Evolutionary conservation across 2,797 vertebrate species (phyloP).

Genomic region (Phataginus tetradactyla): DNA sequence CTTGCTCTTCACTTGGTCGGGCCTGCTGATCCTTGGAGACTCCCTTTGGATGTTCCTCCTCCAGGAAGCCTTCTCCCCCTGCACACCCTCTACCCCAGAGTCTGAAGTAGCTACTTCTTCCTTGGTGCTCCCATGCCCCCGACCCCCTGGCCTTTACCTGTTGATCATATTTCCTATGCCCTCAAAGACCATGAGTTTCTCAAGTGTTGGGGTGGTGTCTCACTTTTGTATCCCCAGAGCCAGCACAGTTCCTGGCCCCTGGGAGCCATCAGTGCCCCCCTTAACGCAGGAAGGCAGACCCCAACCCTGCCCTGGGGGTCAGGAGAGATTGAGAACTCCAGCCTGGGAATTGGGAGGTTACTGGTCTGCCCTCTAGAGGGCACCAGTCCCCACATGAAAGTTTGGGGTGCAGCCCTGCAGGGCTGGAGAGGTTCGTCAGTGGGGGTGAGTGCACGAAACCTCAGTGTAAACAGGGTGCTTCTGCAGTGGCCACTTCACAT

Average conservation of each 20-base stretch:
- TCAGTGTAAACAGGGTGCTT: not conserved
- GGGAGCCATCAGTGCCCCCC: not conserved
- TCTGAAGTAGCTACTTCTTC: not conserved
- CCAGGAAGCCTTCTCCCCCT: not conserved
- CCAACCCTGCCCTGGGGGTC: not conserved
- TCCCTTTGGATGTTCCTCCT: not conserved
- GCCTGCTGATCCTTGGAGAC: not conserved
- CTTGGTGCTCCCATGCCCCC: rapidly evolving
- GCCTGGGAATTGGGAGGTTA: not conserved
- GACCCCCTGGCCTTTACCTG: not conserved
- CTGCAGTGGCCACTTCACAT: not conserved
- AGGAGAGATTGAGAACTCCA: not conserved
- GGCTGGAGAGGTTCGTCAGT: not conserved
- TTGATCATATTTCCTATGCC: not conserved
- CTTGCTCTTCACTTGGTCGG: not conserved
- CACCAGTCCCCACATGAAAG: not conserved
- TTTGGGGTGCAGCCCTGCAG: rapidly evolving
- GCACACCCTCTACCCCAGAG: not conserved
- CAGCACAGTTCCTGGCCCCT: not conserved
- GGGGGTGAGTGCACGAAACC: not conserved
- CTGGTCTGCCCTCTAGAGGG: not conserved
- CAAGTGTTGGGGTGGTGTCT: not conserved
- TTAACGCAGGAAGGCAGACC: not conserved
- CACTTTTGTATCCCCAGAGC: not conserved
- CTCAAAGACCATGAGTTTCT: not conserved